Evolutionary conservation across 2,888 invertebrate species (phyloP), one percentile per base, ranked within the genome.

Genomic region (Sepioteuthis lessoniana): DNA sequence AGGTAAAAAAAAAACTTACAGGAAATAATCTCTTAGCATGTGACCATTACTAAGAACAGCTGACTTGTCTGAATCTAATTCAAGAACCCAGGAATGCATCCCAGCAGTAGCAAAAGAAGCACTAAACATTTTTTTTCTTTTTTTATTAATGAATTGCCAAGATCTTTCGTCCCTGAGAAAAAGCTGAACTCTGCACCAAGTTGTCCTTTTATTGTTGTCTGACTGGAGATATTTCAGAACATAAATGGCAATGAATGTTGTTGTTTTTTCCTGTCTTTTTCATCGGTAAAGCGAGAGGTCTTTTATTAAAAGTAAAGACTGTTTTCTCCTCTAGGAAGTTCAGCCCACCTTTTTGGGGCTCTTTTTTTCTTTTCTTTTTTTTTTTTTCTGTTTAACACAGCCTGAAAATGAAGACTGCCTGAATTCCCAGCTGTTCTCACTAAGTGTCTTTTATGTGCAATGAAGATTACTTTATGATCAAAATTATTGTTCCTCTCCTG

Each of bases 391-490:
- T 3, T 25, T 7, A n/a, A 31, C 76, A n/a, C n/a, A 31, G 31
- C 10, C 76, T 76, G 76, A 76, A n/a, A 76, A 35, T 35, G 19
- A 35, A 13, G n/a, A n/a, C n/a, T 35, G 16, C 35, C n/a, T 16
- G 76, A n/a, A 35, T 16, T 35, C n/a, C 76, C 76, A 76, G n/a
- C n/a, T 76, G 76, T 35, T 76, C n/a, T 16, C n/a, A n/a, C 76
- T 76, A 76, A 76, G 76, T n/a, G 35, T n/a, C 13, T 76, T 76
- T 76, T n/a, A 76, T 35, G n/a, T n/a, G 76, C n/a, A n/a, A 76
- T 76, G 35, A 76, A 76, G 76, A 76, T 76, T 76, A 76, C n/a
- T 76, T 76, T n/a, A 76, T n/a, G 76, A 76, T n/a, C 76, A 76
- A n/a, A 76, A n/a, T 31, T 28, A 60, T 60, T 28, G 4, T 35